Base-by-base conservation (phyloP, 2,113 vertebrate species). In the Setophaga coronata region DNA sequence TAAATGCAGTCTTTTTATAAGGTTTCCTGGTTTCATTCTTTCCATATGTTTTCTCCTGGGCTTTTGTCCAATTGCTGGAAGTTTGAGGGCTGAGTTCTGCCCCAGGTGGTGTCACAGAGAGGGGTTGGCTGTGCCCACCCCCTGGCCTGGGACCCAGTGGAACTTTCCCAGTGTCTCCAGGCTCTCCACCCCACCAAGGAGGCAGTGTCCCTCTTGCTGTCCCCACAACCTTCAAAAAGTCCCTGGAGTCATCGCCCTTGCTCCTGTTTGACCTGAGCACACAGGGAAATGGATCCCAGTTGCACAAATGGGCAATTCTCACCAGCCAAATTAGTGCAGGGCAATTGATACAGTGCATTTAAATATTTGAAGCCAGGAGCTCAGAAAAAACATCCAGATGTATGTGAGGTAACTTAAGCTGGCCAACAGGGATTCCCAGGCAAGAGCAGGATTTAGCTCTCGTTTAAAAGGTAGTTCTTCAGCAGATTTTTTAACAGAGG, bases 21-120 rank as follows among this genome's bases (percentile, higher is more conserved):
- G 77, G 80, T 64, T 87, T 62, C 38, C 58, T 48, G 80, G 26
- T 93, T 94, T 87, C 40, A 92, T 95, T 96, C 43, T 78, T 97
- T 96, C 94, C 93, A n/a, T 92, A 83, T 94, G 96, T 70, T 77
- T 93, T 90, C 62, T 82, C 7, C 76, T 95, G 66, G 33, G 53
- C 71, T 90, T 94, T 82, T 90, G 38, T 58, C 28, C 31, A 42
- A 10, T 1, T 8, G 5, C 47, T 43, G 57, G 64, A 60, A 45
- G 34, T 62, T 79, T 58, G 47, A 42, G 72, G 48, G 48, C 23
- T 84, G 38, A 9, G 4, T 33, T 92, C 31, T 86, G 42, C 45
- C 48, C 18, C 34, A 18, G 8, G 14, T 42, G 48, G 45, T 80
- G 29, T 54, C 28, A 26, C 26, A 82, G 53, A 51, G 23, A 67